Percentiles rank a stretch among this genome's conserved stretches.
Evolutionary conservation across 2,888 invertebrate species (phyloP).

Genomic region (Mythimna impura): DNA sequence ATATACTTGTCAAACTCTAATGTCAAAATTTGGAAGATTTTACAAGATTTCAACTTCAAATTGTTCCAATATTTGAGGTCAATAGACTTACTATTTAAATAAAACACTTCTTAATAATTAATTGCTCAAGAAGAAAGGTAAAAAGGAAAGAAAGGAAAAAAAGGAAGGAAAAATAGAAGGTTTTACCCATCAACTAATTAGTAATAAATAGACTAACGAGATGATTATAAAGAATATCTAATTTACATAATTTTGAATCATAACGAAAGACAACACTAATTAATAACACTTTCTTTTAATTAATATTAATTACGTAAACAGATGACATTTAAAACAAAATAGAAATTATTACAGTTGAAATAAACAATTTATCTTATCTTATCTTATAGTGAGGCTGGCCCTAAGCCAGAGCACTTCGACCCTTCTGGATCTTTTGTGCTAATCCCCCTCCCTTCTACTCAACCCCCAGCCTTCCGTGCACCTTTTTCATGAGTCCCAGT

Average conservation of each 20-base stretch:
- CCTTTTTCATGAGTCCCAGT: too few species aligned
- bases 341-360: not conserved
- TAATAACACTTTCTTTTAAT: conserved; percentile 1
- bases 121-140: not conserved
- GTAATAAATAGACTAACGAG: too few species aligned
- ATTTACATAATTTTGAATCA: not conserved
- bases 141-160: too few species aligned
- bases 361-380: too few species aligned
- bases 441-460: too few species aligned
- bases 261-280: not conserved
- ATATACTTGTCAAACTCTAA: too few species aligned
- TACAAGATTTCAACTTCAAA: not conserved
- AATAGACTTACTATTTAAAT: too few species aligned
- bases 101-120: not conserved
- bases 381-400: too few species aligned
- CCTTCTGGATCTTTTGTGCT: too few species aligned
- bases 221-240: not conserved
- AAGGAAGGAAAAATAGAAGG: too few species aligned
- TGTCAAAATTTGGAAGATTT: not conserved
- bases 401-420: too few species aligned
- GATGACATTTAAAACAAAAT: not conserved
- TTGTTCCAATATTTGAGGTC: not conserved
- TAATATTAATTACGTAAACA: not conserved
- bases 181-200: not conserved
- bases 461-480: too few species aligned